A percentile compares a stretch with the other conserved stretches of the same genome.
Conservation (phyloP, 2,888 invertebrate genomes). For the Andrena praecox region DNA sequence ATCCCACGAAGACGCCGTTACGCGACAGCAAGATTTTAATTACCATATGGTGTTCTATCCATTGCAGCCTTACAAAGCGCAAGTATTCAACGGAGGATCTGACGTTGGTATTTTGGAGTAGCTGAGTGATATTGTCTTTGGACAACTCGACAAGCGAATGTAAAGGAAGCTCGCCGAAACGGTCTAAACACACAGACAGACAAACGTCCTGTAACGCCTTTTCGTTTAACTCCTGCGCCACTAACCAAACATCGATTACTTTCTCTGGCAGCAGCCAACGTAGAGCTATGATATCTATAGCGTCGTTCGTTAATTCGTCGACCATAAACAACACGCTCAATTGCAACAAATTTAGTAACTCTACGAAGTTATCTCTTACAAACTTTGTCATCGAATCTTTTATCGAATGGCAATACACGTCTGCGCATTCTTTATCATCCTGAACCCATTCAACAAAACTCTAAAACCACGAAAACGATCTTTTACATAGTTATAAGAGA, state of each 20-base stretch:
- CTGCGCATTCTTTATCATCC: slow-evolving; percentile 52
- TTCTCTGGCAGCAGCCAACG: slow-evolving; percentile 71
- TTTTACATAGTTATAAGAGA: neutral
- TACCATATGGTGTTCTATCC: slow-evolving; percentile 55
- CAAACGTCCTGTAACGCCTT: slow-evolving; percentile 69
- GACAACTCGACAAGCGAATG: slow-evolving; percentile 49
- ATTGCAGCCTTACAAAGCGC: slow-evolving; percentile 46
- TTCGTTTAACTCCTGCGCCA: slow-evolving; percentile 73
- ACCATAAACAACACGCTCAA: slow-evolving; percentile 75
- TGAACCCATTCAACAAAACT: slow-evolving; percentile 77
- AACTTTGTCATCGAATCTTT: slow-evolving; percentile 71
- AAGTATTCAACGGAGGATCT: slow-evolving; percentile 57
- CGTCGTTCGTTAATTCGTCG: slow-evolving; percentile 72
- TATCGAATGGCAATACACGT: slow-evolving; percentile 50
- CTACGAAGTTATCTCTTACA: slow-evolving; percentile 53
- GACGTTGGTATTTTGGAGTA: slow-evolving; percentile 74
- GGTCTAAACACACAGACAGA: slow-evolving; percentile 73
- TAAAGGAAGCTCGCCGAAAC: slow-evolving; percentile 73
- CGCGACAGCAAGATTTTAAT: neutral
- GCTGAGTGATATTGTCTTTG: slow-evolving; percentile 63
- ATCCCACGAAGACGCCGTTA: neutral
- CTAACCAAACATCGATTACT: slow-evolving; percentile 73
- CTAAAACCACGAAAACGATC: slow-evolving; percentile 61
- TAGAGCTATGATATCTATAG: slow-evolving; percentile 71
- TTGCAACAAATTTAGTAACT: slow-evolving; percentile 74